phyloP scores from a whole-genome alignment of 2,888 invertebrate genomes.

The Nomada ruficornis region DNA sequence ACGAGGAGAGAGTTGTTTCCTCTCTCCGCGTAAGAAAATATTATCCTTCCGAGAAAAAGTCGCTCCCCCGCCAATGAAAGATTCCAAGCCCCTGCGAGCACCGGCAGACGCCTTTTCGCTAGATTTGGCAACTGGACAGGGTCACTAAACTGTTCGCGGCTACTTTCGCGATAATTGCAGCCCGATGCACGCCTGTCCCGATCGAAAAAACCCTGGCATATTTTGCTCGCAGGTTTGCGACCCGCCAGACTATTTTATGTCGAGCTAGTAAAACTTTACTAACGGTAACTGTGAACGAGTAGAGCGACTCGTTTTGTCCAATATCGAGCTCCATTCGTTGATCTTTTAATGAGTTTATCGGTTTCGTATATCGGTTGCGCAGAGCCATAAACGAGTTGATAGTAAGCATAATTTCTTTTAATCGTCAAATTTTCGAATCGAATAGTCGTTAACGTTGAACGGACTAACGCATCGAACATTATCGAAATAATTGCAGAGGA shows the following conservation, averaged over 20 bases:
- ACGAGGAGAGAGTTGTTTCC: slow-evolving; percentile 56
- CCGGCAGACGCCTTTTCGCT: slow-evolving; percentile 18
- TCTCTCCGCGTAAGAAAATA: slow-evolving; percentile 71
- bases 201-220: too few relatives aligned
- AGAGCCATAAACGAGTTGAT: too few relatives aligned
- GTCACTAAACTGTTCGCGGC: slow-evolving; percentile 37
- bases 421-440: background rate
- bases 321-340: too few relatives aligned
- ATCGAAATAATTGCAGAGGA: background rate
- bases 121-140: slow-evolving; percentile 36
- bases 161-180: slow-evolving; percentile 10
- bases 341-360: too few relatives aligned
- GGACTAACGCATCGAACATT: background rate
- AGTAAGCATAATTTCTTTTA: too few relatives aligned
- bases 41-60: slow-evolving; percentile 70
- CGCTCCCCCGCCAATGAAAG: slow-evolving; percentile 40
- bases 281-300: too few relatives aligned
- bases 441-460: background rate
- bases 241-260: too few relatives aligned
- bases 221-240: too few relatives aligned
- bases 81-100: slow-evolving; percentile 41
- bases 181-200: background rate
- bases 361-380: too few relatives aligned
- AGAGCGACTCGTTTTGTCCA: too few relatives aligned
- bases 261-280: too few relatives aligned